These are phyloP conservation scores for Chitala chitala DNA, from an alignment of 2,113 vertebrate species.

Conservation along the genomic window DNA sequence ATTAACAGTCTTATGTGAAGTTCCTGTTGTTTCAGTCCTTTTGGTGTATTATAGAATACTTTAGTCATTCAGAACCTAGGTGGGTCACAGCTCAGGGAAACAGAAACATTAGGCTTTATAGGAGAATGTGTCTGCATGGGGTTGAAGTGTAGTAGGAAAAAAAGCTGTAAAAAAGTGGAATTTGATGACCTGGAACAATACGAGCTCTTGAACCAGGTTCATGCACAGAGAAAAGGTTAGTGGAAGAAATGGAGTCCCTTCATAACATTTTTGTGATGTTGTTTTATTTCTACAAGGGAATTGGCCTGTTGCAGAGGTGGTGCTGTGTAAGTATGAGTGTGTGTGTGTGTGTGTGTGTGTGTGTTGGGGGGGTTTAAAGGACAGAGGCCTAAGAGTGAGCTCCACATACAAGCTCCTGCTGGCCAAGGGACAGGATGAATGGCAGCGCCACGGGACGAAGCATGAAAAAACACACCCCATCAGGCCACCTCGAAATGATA, in stretches of 20 bases:
- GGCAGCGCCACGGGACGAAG: neutral
- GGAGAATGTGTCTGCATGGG: slow-evolving; percentile 13
- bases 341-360: too few species aligned
- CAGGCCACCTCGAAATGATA: neutral
- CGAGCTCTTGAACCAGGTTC: neutral
- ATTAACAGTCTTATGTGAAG: slow-evolving; percentile 57
- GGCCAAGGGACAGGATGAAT: neutral
- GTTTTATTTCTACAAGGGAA: neutral
- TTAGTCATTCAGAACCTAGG: neutral
- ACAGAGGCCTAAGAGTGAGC: neutral
- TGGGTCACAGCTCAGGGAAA: slow-evolving; percentile 1
- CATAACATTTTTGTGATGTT: neutral
- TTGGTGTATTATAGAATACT: neutral
- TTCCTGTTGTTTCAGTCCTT: slow-evolving; percentile 47
- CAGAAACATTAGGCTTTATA: neutral
- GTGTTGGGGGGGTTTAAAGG: neutral
- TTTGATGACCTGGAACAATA: neutral
- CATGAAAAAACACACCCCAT: neutral
- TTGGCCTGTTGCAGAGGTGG: neutral
- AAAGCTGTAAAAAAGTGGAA: neutral
- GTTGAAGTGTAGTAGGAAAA: neutral
- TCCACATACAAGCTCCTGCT: neutral
- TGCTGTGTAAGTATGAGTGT: too few species aligned
- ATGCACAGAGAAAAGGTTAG: neutral
- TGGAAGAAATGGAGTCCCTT: neutral